Evolutionary conservation across 2,888 invertebrate genomes (phyloP).

Genomic region (Auanema freiburgensis): DNA sequence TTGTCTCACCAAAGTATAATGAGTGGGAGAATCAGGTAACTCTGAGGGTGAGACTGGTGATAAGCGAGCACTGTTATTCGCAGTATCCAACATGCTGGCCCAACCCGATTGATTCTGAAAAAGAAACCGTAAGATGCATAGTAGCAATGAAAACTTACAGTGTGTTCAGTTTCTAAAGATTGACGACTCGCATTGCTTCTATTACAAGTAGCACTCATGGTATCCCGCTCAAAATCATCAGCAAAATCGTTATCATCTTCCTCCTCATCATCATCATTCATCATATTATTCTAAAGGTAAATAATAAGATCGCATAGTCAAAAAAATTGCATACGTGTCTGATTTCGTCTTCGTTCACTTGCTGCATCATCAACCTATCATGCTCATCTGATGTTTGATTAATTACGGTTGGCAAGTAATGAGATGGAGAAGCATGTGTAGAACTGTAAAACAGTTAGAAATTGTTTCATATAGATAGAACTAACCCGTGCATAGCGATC

Average conservation of each 20-base stretch:
- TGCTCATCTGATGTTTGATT: not conserved
- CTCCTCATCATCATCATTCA: slow-evolving; percentile 26
- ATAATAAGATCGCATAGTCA: no score
- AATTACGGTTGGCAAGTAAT: no score
- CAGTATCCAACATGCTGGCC: slow-evolving; percentile 42
- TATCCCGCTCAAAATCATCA: slow-evolving; percentile 22
- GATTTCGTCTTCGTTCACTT: not conserved
- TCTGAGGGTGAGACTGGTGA: slow-evolving; percentile 52
- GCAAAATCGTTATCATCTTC: slow-evolving; percentile 7
- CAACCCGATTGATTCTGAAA: slow-evolving; percentile 25
- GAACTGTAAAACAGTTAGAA: no score
- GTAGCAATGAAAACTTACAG: not conserved
- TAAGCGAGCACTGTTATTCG: slow-evolving; percentile 41
- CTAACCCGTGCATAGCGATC: not conserved
- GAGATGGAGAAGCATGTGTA: no score
- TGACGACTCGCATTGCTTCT: slow-evolving; percentile 13
- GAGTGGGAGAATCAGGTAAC: slow-evolving; percentile 56
- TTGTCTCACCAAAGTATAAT: slow-evolving; percentile 26
- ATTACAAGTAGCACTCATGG: slow-evolving; percentile 19
- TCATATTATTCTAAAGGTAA: not conserved
- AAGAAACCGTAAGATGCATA: not conserved
- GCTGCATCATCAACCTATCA: not conserved
- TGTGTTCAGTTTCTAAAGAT: slow-evolving; percentile 13
- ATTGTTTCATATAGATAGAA: not conserved
- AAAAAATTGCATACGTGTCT: not conserved